Evolutionary conservation across 2,113 vertebrate genomes (phyloP).

Genomic region (Tragelaphus scriptus): DNA sequence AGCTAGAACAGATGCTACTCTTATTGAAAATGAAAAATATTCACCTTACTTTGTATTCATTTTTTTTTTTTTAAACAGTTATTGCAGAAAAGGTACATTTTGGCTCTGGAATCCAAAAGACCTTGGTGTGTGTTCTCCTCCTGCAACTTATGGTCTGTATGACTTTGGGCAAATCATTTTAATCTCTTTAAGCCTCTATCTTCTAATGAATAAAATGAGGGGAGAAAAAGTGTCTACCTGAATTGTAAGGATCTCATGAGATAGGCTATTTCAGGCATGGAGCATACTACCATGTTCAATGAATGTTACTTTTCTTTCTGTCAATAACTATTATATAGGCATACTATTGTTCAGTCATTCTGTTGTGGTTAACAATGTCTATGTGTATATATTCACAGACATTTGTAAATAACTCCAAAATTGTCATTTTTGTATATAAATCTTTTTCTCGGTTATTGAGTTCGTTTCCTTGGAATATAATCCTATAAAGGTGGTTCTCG

Average conservation of each 20-base stretch:
- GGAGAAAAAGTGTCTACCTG: background rate
- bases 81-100: background rate
- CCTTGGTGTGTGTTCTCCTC: background rate
- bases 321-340: background rate
- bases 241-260: background rate
- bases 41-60: background rate
- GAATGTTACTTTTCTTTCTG: background rate
- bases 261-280: background rate
- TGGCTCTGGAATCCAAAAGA: background rate
- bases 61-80: background rate
- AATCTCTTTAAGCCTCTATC: background rate
- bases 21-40: background rate
- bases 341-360: background rate
- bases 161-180: background rate
- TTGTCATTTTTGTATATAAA: background rate
- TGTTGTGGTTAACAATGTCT: background rate
- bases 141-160: background rate
- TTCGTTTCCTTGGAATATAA: constrained; percentile 13
- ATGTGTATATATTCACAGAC: background rate
- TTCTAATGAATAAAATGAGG: constrained; percentile 35
- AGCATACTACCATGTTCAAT: no score
- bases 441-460: background rate
- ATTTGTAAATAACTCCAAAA: background rate
- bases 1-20: background rate
- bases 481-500: background rate